A percentile compares a stretch with the other conserved stretches of the same genome.
Conservation (phyloP, 1,140 invertebrate species). For the Brachionus koreanus region DNA sequence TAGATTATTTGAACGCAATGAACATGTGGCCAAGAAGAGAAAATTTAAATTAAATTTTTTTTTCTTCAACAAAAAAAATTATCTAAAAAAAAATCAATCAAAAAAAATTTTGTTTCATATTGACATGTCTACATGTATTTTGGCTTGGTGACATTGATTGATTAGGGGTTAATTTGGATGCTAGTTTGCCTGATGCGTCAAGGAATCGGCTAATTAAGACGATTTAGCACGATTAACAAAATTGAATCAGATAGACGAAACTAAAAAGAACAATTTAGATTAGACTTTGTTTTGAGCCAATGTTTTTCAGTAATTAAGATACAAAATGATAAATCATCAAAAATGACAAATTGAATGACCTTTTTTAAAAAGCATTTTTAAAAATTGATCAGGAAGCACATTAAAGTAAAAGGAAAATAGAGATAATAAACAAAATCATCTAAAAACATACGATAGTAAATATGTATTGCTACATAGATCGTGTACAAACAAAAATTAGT, state of each 20-base stretch:
- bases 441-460: not conserved
- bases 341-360: slow-evolving; percentile 19
- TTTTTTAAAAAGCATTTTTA: not conserved
- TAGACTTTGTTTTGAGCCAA: not conserved
- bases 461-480: not conserved
- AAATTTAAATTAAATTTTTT: not conserved
- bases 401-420: not conserved
- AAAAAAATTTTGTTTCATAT: not conserved
- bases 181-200: not conserved
- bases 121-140: not conserved
- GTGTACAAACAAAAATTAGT: not conserved
- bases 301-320: not conserved
- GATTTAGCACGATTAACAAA: not conserved
- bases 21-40: not conserved
- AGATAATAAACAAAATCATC: not conserved
- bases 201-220: not conserved
- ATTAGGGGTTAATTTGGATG: not conserved
- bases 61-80: not conserved
- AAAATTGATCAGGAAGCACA: not conserved
- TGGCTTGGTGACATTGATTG: not conserved
- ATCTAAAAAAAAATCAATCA: not conserved
- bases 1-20: not conserved
- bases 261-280: not conserved
- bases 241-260: not conserved
- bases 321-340: not conserved